phyloP scores from a whole-genome alignment of 2,797 vertebrate species.

The Microchirus variegatus region DNA sequence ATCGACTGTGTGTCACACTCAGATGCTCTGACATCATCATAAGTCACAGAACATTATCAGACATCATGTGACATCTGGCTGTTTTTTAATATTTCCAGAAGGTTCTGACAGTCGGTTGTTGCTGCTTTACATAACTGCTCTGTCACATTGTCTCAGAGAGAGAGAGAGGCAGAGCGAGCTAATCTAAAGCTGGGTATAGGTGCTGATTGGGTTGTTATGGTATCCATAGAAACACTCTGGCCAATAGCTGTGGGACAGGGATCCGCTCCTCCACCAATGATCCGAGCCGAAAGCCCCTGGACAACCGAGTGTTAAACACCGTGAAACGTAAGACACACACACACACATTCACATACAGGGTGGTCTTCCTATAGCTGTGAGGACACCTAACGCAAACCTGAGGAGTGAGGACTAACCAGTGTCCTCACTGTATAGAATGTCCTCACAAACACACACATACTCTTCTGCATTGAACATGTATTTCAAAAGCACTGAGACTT shows the following conservation, averaged over 20 bases:
- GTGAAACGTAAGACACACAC: slow-evolving; percentile 90
- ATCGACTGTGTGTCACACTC: too few species aligned
- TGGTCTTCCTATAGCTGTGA: neutral
- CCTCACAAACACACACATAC: neutral
- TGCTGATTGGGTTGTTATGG: slow-evolving; percentile 69
- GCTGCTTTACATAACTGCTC: slow-evolving; percentile 53
- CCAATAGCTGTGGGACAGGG: slow-evolving; percentile 95
- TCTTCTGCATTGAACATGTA: neutral
- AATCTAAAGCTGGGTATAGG: slow-evolving; percentile 82
- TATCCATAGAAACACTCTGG: slow-evolving; percentile 86
- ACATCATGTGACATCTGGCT: slow-evolving; percentile 7
- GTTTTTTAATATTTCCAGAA: slow-evolving; percentile 11
- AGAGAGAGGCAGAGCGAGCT: neutral
- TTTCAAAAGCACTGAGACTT: neutral
- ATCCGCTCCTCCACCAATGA: slow-evolving; percentile 97
- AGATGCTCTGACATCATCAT: neutral
- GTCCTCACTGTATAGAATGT: neutral
- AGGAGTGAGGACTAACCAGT: too few species aligned
- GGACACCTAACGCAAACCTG: too few species aligned
- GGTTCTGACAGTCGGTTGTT: slow-evolving; percentile 25
- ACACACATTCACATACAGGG: neutral
- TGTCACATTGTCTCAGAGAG: slow-evolving; percentile 25
- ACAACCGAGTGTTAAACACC: slow-evolving; percentile 95
- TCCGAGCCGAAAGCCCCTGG: slow-evolving; percentile 93
- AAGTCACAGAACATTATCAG: neutral